phyloP scores from a whole-genome alignment of 2,888 invertebrate genomes.

The Cantharis lateralis region DNA sequence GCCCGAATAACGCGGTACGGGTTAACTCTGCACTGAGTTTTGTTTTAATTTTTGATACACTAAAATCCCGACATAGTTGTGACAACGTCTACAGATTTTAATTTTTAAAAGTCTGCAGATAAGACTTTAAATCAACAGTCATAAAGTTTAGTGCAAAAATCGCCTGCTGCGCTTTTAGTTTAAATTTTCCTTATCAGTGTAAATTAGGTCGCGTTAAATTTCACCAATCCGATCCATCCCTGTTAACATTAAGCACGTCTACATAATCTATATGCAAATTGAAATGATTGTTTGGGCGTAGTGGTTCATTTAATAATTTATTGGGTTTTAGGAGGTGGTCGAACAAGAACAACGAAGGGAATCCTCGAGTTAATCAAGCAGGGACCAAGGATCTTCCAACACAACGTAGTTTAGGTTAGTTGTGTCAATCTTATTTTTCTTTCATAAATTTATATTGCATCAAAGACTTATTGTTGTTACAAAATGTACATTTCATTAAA shows the following conservation, averaged over 20 bases:
- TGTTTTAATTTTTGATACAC: background rate
- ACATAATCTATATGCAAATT: slow-evolving; percentile 14
- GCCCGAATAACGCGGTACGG: background rate
- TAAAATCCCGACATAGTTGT: background rate
- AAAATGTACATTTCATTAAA: background rate
- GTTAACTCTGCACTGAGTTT: background rate
- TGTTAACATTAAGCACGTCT: background rate
- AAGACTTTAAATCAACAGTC: too few relatives aligned
- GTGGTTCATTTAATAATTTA: slow-evolving; percentile 19
- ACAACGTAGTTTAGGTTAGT: slow-evolving; percentile 44
- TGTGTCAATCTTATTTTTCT: background rate
- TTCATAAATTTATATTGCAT: background rate
- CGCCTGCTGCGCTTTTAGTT: background rate
- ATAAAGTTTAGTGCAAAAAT: background rate
- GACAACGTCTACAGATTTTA: too few relatives aligned
- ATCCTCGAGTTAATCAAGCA: slow-evolving; percentile 34
- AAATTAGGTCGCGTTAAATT: background rate
- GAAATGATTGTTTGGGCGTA: slow-evolving; percentile 9
- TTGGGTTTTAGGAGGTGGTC: slow-evolving; percentile 43
- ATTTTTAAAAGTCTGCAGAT: too few relatives aligned
- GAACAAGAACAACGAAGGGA: slow-evolving; percentile 37
- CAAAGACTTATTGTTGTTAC: background rate
- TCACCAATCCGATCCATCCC: background rate
- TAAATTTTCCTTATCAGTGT: background rate
- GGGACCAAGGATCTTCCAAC: slow-evolving; percentile 39